Percentiles rank a stretch among this genome's conserved stretches.
These are phyloP conservation scores for Cheumatopsyche charites DNA, from an alignment of 1,140 invertebrate genomes.

Conservation along the genomic window DNA sequence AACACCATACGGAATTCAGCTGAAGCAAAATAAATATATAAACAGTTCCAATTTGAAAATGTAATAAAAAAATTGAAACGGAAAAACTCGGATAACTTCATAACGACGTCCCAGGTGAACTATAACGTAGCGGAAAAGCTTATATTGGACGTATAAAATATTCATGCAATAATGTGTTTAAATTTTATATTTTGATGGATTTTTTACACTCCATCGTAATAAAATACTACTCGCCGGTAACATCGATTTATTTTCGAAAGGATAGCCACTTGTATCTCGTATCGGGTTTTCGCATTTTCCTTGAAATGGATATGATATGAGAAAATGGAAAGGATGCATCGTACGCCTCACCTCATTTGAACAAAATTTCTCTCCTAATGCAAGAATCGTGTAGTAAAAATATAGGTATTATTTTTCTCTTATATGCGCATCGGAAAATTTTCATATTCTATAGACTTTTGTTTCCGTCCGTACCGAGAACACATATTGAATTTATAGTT, in stretches of 20 bases:
- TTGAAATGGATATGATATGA: neutral
- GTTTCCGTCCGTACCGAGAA: too few relatives aligned
- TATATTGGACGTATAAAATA: neutral
- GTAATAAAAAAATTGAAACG: neutral
- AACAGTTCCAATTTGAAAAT: neutral
- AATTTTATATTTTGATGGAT: neutral
- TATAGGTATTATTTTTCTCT: constrained; percentile 8
- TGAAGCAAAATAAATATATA: neutral
- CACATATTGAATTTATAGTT: too few relatives aligned
- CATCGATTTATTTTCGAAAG: too few relatives aligned
- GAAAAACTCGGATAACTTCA: neutral
- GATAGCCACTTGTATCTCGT: neutral
- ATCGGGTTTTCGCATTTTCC: neutral
- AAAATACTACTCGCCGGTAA: too few relatives aligned
- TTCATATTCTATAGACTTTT: too few relatives aligned
- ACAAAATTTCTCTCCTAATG: constrained; percentile 7
- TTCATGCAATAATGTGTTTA: neutral
- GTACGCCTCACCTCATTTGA: neutral
- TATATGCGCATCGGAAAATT: constrained; percentile 2
- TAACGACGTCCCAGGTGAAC: neutral
- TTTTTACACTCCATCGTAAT: too few relatives aligned
- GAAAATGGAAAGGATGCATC: constrained; percentile 3
- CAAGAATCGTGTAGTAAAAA: constrained; percentile 4
- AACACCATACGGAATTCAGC: neutral
- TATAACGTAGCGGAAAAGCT: neutral